Conservation (phyloP, 2,113 vertebrate species). For the Anhinga rufa region DNA sequence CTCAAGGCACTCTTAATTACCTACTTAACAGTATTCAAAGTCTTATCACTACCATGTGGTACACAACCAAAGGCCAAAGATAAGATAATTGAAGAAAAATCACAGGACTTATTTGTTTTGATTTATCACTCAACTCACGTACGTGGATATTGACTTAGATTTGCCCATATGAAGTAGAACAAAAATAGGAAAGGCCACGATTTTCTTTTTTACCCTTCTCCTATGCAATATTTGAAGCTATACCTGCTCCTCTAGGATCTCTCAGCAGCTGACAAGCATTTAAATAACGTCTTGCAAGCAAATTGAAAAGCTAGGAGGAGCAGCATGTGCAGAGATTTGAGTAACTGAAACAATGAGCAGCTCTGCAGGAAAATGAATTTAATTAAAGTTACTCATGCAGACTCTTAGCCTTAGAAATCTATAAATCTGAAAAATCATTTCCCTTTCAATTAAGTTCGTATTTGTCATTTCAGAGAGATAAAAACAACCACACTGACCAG, state of each 20-base stretch:
- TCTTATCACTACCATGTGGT: neutral
- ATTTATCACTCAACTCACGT: neutral
- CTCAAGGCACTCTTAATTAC: neutral
- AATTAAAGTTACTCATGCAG: conserved; percentile 63
- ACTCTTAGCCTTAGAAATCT: conserved; percentile 24
- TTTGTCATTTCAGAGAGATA: conserved; percentile 38
- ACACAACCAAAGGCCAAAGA: neutral
- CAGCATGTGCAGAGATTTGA: conserved; percentile 4
- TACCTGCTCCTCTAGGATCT: neutral
- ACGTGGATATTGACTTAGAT: neutral
- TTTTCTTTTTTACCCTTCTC: rapidly evolving
- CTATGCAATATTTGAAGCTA: neutral
- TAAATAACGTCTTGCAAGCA: neutral
- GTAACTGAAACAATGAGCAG: conserved; percentile 30
- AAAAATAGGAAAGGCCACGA: neutral
- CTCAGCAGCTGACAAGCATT: neutral
- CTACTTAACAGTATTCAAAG: neutral
- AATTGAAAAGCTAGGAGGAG: conserved; percentile 11
- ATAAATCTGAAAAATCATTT: conserved; percentile 44
- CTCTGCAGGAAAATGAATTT: conserved; percentile 29
- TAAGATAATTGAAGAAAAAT: neutral
- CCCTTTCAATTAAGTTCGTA: conserved; percentile 41
- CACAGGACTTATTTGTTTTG: neutral
- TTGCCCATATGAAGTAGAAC: neutral
- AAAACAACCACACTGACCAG: neutral